Evolutionary conservation across 2,113 vertebrate genomes (phyloP).

Genomic region (Orthonyx spaldingii): DNA sequence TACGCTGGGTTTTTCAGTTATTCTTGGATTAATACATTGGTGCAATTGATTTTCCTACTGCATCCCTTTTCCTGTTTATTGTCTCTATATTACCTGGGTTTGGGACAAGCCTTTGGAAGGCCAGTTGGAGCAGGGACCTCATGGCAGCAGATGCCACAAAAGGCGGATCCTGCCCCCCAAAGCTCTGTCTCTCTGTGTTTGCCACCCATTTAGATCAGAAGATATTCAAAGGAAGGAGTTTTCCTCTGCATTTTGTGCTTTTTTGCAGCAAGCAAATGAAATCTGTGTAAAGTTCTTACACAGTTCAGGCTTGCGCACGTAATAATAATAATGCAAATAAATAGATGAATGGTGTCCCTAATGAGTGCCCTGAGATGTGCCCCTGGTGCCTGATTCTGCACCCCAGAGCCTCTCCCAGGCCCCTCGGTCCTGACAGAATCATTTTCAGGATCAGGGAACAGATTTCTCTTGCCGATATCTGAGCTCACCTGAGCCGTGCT

Average conservation of each 20-base stretch:
- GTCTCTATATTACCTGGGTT: neutral
- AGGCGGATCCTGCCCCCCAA: neutral
- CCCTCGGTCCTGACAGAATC: too few relatives aligned
- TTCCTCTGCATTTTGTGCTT: neutral
- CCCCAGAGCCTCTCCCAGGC: neutral
- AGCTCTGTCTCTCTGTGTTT: neutral
- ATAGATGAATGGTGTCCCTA: neutral
- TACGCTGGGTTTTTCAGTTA: neutral
- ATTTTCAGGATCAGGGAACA: too few relatives aligned
- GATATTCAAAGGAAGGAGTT: neutral
- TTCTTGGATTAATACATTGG: neutral
- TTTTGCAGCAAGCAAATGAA: rapidly evolving
- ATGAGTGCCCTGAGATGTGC: neutral
- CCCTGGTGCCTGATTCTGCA: neutral
- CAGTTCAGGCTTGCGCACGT: neutral
- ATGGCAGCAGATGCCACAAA: neutral
- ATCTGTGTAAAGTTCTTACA: neutral
- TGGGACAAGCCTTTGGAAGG: neutral
- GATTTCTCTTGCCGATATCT: too few relatives aligned
- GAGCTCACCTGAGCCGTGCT: too few relatives aligned
- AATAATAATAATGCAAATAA: neutral
- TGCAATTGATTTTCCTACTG: neutral
- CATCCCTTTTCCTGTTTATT: neutral
- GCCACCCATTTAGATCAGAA: neutral
- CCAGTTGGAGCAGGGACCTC: neutral